Evolutionary conservation across 2,797 vertebrate species (phyloP).

Genomic region (Chiloscyllium punctatum): DNA sequence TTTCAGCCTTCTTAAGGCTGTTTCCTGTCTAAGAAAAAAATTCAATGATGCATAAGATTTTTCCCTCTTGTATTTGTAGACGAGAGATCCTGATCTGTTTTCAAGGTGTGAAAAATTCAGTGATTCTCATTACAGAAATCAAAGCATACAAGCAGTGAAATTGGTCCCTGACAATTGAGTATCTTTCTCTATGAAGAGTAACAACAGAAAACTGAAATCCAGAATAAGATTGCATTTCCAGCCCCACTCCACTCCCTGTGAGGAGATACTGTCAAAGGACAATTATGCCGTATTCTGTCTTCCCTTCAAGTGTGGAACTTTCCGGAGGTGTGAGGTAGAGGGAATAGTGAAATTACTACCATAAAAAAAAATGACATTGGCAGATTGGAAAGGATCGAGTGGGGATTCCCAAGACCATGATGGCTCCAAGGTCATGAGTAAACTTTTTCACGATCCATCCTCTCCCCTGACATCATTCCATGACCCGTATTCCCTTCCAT

Average conservation of each 20-base stretch:
- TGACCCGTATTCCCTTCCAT: not conserved
- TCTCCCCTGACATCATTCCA: not conserved
- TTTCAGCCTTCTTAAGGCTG: not conserved
- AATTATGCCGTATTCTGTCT: not conserved
- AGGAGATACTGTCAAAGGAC: not conserved
- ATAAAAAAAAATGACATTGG: not conserved
- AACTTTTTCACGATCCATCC: not conserved
- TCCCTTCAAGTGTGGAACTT: not conserved
- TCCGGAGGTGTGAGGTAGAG: not conserved
- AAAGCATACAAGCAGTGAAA: not conserved
- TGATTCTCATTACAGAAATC: not conserved
- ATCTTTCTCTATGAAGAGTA: not conserved
- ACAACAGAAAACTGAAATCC: not conserved
- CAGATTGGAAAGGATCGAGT: not conserved
- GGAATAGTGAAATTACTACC: not conserved
- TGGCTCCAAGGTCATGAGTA: not conserved
- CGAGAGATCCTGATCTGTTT: not conserved
- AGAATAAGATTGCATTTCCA: not conserved
- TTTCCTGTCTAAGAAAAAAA: not conserved
- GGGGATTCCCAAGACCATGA: not conserved
- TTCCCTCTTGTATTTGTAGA: not conserved
- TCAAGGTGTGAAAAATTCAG: not conserved
- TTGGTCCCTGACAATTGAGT: not conserved
- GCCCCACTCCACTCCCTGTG: not conserved
- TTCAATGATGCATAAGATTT: not conserved